Conservation (phyloP, 2,113 vertebrate genomes). For the Speoplatyrhinus poulsoni region DNA sequence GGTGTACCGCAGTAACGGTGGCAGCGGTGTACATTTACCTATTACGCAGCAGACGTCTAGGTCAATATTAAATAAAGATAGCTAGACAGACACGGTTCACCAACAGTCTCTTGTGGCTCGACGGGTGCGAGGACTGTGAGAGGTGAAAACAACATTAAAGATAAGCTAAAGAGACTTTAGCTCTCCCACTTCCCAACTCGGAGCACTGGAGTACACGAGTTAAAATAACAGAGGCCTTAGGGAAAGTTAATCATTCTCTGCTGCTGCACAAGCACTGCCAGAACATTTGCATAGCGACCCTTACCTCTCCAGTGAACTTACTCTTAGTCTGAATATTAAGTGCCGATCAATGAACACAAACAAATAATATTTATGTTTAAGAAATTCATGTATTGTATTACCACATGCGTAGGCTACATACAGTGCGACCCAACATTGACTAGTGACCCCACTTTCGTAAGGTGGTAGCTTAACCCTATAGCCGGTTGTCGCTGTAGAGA, state of each 20-base stretch:
- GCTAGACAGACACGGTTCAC: constrained; percentile 28
- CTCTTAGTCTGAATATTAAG: background rate
- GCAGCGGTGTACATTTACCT: constrained; percentile 35
- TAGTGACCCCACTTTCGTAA: constrained; percentile 58
- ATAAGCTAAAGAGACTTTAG: constrained; percentile 32
- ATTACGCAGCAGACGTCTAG: constrained; percentile 35
- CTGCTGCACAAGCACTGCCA: constrained; percentile 23
- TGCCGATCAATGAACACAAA: background rate
- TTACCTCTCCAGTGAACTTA: background rate
- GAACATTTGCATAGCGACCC: background rate
- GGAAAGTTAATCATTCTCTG: constrained; percentile 61
- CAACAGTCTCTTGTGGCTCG: constrained; percentile 22
- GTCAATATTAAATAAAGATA: constrained; percentile 54
- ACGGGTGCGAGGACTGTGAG: constrained; percentile 28
- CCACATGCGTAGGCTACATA: background rate
- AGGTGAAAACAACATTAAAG: constrained; percentile 38
- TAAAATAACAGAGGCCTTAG: constrained; percentile 29
- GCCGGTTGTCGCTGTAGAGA: constrained; percentile 44
- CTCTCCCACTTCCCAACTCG: constrained; percentile 23
- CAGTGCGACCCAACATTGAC: constrained; percentile 26
- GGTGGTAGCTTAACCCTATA: constrained; percentile 48
- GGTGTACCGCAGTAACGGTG: background rate
- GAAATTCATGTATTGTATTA: background rate
- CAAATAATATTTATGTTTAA: background rate
- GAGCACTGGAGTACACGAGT: constrained; percentile 16